Base-by-base conservation (phyloP, 2,888 invertebrate genomes). In the Caenorhabditis imperialis region DNA sequence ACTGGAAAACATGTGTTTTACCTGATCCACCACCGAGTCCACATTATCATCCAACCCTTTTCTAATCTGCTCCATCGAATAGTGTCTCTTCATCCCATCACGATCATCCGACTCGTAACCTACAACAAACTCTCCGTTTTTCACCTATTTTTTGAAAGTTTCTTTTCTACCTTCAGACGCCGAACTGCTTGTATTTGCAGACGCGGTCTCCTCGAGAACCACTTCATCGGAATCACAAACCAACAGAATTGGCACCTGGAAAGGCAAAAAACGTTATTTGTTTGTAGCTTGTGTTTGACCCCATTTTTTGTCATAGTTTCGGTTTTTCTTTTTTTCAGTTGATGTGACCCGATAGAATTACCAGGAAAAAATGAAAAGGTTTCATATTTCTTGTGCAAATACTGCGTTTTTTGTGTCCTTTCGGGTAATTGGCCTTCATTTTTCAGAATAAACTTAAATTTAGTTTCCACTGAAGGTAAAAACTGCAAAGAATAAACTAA, bases 41-140 rank as follows among this genome's bases (percentile, higher is more conserved):
- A 51, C 27, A 38, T 74, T 61, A 30, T 79, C 77, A 53, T 79
- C 79, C 12, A 75, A 40, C n/a, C 47, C 44, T 40, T 63, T 75
- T 4, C 77, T 50, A 40, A 79, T 77, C 50, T 75, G 75, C 51
- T 79, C 79, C 79, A 79, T 79, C n/a, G 79, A 79, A 44, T 73
- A 73, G 27, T 72, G 73, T 16, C 79, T 62, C 30, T 70, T 67
- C 48, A 79, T 77, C 27, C 73, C 72, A 37, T 77, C 75, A 6
- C 71, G 40, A 33, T 75, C 77, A 42, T 79, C 79, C 35, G 77
- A 76, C 48, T 79, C 77, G 50, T 79, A 79, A 16, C 77, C 75
- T 77, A 37, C 25, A 71, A 33, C 48, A 42, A 45, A 53, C 2
- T 40, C 16, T 35, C 38, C n/a, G n/a, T n/a, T n/a, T n/a, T n/a